A percentile compares a stretch with the other conserved stretches of the same genome.
These are phyloP conservation scores for Stomorhina lunata DNA, from an alignment of 2,888 invertebrate species.

Conservation along the genomic window DNA sequence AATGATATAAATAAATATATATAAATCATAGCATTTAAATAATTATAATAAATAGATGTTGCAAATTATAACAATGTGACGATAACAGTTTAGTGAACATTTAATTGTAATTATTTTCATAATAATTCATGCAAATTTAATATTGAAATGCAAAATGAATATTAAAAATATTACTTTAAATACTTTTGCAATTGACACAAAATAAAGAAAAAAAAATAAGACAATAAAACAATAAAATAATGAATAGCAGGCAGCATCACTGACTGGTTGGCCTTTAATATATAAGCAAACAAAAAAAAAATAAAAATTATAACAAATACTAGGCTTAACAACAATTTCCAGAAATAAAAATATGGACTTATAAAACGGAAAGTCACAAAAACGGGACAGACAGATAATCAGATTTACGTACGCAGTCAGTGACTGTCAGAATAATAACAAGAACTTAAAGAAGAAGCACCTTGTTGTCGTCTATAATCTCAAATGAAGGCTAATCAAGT, in stretches of 20 bases:
- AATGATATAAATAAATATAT: background rate
- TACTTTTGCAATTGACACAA: background rate
- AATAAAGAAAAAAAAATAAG: background rate
- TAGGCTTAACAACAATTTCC: background rate
- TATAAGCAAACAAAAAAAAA: background rate
- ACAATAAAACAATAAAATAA: background rate
- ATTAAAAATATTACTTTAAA: background rate
- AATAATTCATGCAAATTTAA: background rate
- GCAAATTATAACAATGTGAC: constrained; percentile 18
- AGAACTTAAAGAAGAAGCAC: constrained; percentile 40
- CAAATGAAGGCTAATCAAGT: constrained; percentile 49
- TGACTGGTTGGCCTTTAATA: constrained; percentile 34
- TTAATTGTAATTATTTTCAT: background rate
- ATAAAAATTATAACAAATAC: background rate
- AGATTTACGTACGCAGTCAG: no score
- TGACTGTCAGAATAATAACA: no score
- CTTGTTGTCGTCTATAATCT: constrained; percentile 45
- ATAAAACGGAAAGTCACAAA: constrained; percentile 26
- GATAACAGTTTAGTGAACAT: constrained; percentile 15
- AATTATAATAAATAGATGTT: background rate
- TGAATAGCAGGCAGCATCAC: background rate
- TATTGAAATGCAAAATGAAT: background rate
- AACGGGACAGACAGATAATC: constrained; percentile 16
- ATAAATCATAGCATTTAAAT: no score
- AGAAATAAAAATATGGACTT: background rate